Evolutionary conservation across 2,888 invertebrate species (phyloP), one percentile per base, ranked within the genome.

Genomic region (Hyalella azteca): DNA sequence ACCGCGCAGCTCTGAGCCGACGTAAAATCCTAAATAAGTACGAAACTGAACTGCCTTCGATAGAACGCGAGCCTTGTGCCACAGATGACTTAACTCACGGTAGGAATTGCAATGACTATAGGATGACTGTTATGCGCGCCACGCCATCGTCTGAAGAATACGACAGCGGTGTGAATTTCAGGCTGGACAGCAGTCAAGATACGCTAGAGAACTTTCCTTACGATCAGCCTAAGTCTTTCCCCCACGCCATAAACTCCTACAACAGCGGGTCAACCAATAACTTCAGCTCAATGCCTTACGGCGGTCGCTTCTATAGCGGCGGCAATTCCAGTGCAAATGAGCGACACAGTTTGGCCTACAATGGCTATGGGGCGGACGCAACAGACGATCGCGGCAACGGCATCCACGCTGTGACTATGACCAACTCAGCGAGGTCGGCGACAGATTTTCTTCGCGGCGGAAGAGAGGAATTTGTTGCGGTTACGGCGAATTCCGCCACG

Each of bases 161-260:
- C 29, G 83, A 83, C 59, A 83, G 83, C 50, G 83, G 83, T 45
- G 80, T 83, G 15, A 81, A 83, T 48, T 80, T 83, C 50, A 78
- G 78, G 59, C 66, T 78, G 26, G 83, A 83, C 40, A 78, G 78
- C 49, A 81, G 81, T 39, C 73, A 77, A 40, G 80, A 80, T 48
- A 79, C 78, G 15, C 77, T 75, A n/a, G 80, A 81, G 60, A 77
- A 59, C 66, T 78, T 59, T 7, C 45, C 26, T n/a, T 22, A 60
- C n/a, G 79, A 79, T 15, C 48, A 19, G n/a, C 22, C 45, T 3
- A 73, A 73, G 39, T 19, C 73, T 9, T 29, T 45, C 11, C 45
- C 39, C 13, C 45, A 39, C 3, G 11, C 29, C 40, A 22, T 75
- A 5, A 75, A 32, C 66, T 66, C 66, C 11, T 5, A 7, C 39